These are phyloP conservation scores for Heterodera carotae DNA, from an alignment of 1,140 invertebrate species.

Conservation along the genomic window DNA sequence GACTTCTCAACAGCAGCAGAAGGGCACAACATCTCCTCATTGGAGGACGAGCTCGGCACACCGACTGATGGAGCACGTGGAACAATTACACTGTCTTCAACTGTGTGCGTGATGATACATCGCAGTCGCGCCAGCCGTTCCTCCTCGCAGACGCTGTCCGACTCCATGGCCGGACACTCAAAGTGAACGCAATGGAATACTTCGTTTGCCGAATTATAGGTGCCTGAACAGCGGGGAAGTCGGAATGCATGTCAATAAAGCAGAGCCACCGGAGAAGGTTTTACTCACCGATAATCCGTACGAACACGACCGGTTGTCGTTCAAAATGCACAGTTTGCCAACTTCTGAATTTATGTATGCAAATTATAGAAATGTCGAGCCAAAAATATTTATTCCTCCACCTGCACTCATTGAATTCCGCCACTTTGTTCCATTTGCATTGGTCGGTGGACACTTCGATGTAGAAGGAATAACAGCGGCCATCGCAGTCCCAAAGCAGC, in stretches of 20 bases:
- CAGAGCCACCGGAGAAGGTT: too few species aligned
- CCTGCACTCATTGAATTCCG: conserved; percentile 75
- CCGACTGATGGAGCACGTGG: background rate
- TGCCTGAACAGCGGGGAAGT: conserved; percentile 37
- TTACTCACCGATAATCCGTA: conserved; percentile 73
- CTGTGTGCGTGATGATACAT: conserved; percentile 6
- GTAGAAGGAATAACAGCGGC: conserved; percentile 90
- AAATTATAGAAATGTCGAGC: background rate
- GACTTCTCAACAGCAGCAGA: too few species aligned
- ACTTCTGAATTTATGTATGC: conserved; percentile 71
- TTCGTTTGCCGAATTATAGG: conserved; percentile 68
- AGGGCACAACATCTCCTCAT: too few species aligned
- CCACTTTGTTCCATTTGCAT: conserved; percentile 83
- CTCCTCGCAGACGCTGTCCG: conserved; percentile 14
- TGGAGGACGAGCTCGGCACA: background rate
- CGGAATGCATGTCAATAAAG: conserved; percentile 28
- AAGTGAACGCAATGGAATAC: conserved; percentile 97
- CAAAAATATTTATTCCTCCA: conserved; percentile 44
- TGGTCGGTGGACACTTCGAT: conserved; percentile 92
- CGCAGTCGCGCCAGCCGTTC: conserved; percentile 15
- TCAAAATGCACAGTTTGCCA: conserved; percentile 88
- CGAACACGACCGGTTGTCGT: conserved; percentile 82
- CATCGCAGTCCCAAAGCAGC: conserved; percentile 95
- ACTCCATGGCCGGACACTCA: conserved; percentile 76
- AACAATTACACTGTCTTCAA: conserved; percentile 5